phyloP scores from a whole-genome alignment of 1,140 invertebrate genomes.

The Leptinotarsa lineolata region DNA sequence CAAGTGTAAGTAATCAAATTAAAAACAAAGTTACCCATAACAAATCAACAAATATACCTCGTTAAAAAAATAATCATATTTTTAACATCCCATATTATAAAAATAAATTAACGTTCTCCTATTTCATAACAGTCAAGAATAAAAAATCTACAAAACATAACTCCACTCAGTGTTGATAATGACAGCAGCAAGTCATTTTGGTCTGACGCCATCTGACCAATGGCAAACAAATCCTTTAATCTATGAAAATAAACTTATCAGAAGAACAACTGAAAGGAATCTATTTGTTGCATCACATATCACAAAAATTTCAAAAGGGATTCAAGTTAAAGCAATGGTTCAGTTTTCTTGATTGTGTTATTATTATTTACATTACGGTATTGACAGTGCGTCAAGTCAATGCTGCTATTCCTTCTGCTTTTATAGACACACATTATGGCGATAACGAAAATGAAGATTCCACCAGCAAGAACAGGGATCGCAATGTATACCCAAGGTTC shows the following conservation, averaged over 20 bases:
- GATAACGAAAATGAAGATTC: constrained; percentile 18
- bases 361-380: constrained; percentile 39
- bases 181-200: not conserved
- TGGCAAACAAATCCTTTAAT: not conserved
- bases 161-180: not conserved
- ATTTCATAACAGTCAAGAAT: constrained; percentile 13
- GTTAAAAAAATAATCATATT: constrained; percentile 31
- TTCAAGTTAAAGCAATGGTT: constrained; percentile 23
- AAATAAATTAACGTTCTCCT: constrained; percentile 21
- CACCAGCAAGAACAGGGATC: constrained; percentile 5
- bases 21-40: constrained; percentile 9
- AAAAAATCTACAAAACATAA: constrained; percentile 17
- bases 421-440: constrained; percentile 29
- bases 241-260: not conserved
- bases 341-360: constrained; percentile 36
- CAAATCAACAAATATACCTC: constrained; percentile 20
- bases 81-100: constrained; percentile 31
- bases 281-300: constrained; percentile 9
- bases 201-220: not conserved
- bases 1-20: constrained; percentile 8
- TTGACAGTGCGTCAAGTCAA: constrained; percentile 29
- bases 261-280: constrained; percentile 2
- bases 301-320: constrained; percentile 1
- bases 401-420: constrained; percentile 33
- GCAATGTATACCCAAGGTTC: constrained; percentile 25